Evolutionary conservation across 2,113 vertebrate species (phyloP).

Genomic region (Puffinus mauretanicus): DNA sequence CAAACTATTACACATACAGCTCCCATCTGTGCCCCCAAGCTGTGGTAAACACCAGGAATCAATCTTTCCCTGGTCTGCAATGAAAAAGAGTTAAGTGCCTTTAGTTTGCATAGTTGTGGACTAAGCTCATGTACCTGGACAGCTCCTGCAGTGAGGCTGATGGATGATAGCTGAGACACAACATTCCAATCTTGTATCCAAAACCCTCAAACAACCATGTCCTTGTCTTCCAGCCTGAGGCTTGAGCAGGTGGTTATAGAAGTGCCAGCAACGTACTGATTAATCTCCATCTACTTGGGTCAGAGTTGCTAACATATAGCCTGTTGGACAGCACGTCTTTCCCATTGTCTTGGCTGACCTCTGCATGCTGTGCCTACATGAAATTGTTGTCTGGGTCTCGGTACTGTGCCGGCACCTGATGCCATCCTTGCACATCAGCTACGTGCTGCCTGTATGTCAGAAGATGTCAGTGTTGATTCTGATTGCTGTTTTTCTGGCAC

Average conservation of each 20-base stretch:
- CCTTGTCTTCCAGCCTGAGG: not conserved
- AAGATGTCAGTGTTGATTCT: not conserved
- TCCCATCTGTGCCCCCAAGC: not conserved
- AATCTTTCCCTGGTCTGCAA: not conserved
- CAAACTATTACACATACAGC: not conserved
- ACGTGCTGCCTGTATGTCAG: not conserved
- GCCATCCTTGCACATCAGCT: not conserved
- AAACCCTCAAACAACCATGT: not conserved
- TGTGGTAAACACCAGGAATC: not conserved
- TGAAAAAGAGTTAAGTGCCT: not conserved
- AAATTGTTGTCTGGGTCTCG: fast-evolving
- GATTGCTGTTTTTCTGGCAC: not conserved
- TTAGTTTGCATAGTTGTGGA: not conserved
- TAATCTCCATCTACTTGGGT: not conserved
- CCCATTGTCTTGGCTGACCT: not conserved
- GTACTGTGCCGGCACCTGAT: fast-evolving
- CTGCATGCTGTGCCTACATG: fast-evolving
- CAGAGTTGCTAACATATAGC: not conserved
- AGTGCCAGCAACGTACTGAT: not conserved
- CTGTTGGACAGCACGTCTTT: not conserved
- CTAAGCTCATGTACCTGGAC: not conserved
- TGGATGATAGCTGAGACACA: not conserved
- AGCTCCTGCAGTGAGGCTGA: not conserved
- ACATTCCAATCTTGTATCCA: fast-evolving
- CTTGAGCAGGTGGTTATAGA: not conserved